phyloP scores from a whole-genome alignment of 2,113 vertebrate genomes.

The Hippocampus guttulatus region DNA sequence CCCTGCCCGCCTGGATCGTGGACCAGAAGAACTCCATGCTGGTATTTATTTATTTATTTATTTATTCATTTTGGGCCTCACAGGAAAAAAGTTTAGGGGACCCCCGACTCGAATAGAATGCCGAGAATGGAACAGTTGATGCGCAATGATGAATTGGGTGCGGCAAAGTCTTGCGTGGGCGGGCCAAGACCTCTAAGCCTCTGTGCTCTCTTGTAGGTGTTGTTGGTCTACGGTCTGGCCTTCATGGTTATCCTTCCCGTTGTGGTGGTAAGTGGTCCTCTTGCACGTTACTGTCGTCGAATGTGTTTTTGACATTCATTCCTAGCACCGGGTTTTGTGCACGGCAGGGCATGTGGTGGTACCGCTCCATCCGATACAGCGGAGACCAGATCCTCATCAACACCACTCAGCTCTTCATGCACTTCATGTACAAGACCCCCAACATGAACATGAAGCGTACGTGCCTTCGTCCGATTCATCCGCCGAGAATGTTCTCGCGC shows the following conservation, averaged over 20 bases:
- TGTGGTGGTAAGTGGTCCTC: constrained; percentile 83
- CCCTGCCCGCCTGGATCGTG: constrained; percentile 97
- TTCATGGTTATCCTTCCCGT: constrained; percentile 99
- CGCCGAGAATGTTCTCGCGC: no score
- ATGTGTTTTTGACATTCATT: not conserved
- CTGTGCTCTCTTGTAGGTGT: constrained; percentile 74
- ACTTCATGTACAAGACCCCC: constrained; percentile 97
- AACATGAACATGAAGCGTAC: constrained; percentile 99
- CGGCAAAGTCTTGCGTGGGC: no score
- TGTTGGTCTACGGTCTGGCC: constrained; percentile 94
- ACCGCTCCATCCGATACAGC: constrained; percentile 95
- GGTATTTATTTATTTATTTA: constrained; percentile 67
- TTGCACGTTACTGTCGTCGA: not conserved
- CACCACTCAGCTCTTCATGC: constrained; percentile 97
- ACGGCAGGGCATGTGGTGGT: constrained; percentile 97
- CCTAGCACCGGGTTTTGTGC: not conserved
- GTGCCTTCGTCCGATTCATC: constrained; percentile 46
- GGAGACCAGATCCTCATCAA: constrained; percentile 98
- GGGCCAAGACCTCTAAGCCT: not conserved
- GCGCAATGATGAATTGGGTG: no score
- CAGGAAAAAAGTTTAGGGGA: no score
- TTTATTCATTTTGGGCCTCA: not conserved
- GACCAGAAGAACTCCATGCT: constrained; percentile 99
- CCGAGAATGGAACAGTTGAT: no score
- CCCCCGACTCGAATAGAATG: no score